These are phyloP conservation scores for Nannobrachium achirus DNA, from an alignment of 2,113 vertebrate species.

Conservation along the genomic window DNA sequence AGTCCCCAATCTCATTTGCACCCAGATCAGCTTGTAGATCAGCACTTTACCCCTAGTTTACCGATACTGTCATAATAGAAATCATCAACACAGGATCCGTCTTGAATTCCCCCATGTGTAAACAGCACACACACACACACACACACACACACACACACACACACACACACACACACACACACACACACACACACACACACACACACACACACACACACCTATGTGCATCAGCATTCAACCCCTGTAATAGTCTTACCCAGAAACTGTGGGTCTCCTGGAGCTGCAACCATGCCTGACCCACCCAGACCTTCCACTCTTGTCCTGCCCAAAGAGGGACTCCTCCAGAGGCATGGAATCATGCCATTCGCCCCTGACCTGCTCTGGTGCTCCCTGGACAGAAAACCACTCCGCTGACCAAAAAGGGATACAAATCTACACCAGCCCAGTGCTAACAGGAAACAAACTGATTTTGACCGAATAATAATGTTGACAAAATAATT, in stretches of 20 bases:
- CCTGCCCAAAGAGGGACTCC: conserved; percentile 32
- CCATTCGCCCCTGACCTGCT: conserved; percentile 27
- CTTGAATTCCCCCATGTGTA: conserved; percentile 21
- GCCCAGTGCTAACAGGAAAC: conserved; percentile 20
- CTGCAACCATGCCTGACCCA: conserved; percentile 26
- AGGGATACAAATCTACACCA: conserved; percentile 18
- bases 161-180: conserved; percentile 12
- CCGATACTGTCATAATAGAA: conserved; percentile 35
- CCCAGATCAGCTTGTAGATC: conserved; percentile 52
- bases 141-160: neutral
- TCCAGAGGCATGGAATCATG: conserved; percentile 14
- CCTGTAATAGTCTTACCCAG: neutral
- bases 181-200: conserved; percentile 23
- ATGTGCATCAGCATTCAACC: conserved; percentile 11
- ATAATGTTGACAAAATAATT: conserved; percentile 14
- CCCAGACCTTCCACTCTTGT: conserved; percentile 10
- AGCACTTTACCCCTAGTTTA: conserved; percentile 30
- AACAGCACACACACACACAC: conserved; percentile 1
- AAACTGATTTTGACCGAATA: neutral
- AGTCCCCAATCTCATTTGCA: conserved; percentile 28
- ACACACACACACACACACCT: conserved; percentile 18
- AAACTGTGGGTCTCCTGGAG: conserved; percentile 23
- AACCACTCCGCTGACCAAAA: conserved; percentile 23
- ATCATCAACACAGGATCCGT: conserved; percentile 26
- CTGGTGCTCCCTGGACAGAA: conserved; percentile 46